Conservation (phyloP, 2,888 invertebrate genomes). For the Drosophila paranaensis region DNA sequence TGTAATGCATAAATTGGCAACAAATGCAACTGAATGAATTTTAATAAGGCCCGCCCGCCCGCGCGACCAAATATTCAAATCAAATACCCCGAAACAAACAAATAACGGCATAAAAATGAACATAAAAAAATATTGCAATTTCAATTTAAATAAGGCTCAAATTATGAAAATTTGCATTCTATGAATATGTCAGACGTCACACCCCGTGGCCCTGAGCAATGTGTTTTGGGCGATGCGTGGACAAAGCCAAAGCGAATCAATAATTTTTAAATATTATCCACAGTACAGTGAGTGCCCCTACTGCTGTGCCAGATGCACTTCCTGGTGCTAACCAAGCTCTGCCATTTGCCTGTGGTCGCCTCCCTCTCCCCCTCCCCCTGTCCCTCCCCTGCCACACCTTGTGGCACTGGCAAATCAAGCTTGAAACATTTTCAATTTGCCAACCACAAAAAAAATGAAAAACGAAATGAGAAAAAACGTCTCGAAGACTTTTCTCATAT, state of each 20-base stretch:
- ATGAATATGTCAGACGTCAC: not conserved
- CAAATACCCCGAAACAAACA: constrained; percentile 20
- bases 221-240: not conserved
- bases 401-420: not conserved
- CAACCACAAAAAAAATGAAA: not conserved
- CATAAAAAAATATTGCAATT: not conserved
- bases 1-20: constrained; percentile 11
- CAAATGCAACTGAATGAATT: constrained; percentile 1
- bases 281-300: not conserved
- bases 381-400: not conserved
- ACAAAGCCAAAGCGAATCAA: not conserved
- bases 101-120: not conserved
- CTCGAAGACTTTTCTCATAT: not conserved
- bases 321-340: not conserved
- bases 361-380: not conserved
- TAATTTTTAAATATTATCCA: not conserved
- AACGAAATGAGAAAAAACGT: no score
- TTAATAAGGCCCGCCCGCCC: constrained; percentile 8
- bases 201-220: not conserved
- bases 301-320: not conserved
- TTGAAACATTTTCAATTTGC: constrained; percentile 4
- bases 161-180: not conserved
- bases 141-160: not conserved
- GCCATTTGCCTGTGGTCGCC: not conserved
- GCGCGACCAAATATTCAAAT: constrained; percentile 8